A percentile compares a stretch with the other conserved stretches of the same genome.
Conservation (phyloP, 2,797 vertebrate species). For the Sebastiscus tertius region DNA sequence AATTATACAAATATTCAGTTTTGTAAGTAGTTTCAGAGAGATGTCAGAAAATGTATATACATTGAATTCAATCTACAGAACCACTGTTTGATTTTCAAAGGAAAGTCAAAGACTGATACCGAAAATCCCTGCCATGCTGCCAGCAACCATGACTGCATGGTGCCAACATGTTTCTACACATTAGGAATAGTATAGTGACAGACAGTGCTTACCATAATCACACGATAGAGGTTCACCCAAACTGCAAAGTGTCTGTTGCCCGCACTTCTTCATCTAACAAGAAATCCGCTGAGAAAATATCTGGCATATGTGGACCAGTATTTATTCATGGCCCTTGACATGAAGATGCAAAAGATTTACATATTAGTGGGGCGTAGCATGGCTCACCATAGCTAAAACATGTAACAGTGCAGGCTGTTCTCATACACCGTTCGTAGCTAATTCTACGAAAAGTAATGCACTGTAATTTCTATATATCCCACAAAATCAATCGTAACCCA, state of each 20-base stretch:
- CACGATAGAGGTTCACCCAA: background rate
- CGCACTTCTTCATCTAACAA: background rate
- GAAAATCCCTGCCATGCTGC: background rate
- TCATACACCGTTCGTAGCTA: too few relatives aligned
- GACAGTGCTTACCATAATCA: background rate
- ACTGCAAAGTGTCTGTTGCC: background rate
- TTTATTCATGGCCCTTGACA: too few relatives aligned
- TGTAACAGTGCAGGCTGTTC: too few relatives aligned
- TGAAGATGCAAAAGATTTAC: too few relatives aligned
- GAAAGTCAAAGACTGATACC: background rate
- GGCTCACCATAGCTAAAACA: too few relatives aligned
- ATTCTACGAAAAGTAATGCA: too few relatives aligned
- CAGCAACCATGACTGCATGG: background rate
- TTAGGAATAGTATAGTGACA: background rate
- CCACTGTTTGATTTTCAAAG: background rate
- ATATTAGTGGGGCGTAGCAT: too few relatives aligned
- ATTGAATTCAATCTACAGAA: background rate
- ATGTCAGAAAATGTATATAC: conserved; percentile 10
- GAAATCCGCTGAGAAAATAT: background rate
- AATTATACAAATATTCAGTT: conserved; percentile 13
- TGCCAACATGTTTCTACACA: background rate
- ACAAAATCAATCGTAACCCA: too few relatives aligned
- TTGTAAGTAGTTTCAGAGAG: background rate
- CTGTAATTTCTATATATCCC: too few relatives aligned
- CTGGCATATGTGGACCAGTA: background rate